Conservation (phyloP, 2,888 invertebrate genomes). For the Andrena hattorfiana region DNA sequence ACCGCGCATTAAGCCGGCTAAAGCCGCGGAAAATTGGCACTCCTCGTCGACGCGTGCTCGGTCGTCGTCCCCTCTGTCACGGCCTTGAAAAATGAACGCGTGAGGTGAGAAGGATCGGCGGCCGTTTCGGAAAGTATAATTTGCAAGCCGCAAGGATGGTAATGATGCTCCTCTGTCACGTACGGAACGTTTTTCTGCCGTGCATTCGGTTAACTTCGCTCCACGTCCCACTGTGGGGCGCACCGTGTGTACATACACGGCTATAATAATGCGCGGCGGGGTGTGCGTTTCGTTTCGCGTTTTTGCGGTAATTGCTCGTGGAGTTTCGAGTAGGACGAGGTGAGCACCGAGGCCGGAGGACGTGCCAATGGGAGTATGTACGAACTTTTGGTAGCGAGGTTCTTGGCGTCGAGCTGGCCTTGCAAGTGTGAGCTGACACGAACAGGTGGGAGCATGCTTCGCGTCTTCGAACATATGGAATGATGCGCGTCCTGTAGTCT, state of each 20-base stretch:
- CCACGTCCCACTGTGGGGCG: constrained; percentile 3
- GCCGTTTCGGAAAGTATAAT: constrained; percentile 46
- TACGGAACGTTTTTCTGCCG: constrained; percentile 15
- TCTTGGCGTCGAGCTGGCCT: not conserved
- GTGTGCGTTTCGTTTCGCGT: constrained; percentile 13
- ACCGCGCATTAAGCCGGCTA: constrained; percentile 50
- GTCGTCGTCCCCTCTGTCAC: constrained; percentile 29
- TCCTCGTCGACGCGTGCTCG: constrained; percentile 38
- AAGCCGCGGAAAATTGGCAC: constrained; percentile 63
- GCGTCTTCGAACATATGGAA: too few relatives aligned
- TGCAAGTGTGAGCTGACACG: too few relatives aligned
- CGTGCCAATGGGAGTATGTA: not conserved
- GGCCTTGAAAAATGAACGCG: constrained; percentile 49
- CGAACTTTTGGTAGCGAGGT: not conserved
- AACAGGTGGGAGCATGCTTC: too few relatives aligned
- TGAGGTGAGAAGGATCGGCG: constrained; percentile 50
- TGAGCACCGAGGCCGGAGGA: not conserved
- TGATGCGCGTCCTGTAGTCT: too few relatives aligned
- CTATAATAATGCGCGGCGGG: not conserved
- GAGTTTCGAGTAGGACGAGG: not conserved
- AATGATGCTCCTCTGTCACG: constrained; percentile 43
- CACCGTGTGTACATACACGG: not conserved
- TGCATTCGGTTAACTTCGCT: constrained; percentile 15
- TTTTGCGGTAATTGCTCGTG: constrained; percentile 24
- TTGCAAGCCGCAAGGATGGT: constrained; percentile 31